These are phyloP conservation scores for Eulacestoma nigropectus DNA, from an alignment of 2,113 vertebrate species.

Conservation along the genomic window DNA sequence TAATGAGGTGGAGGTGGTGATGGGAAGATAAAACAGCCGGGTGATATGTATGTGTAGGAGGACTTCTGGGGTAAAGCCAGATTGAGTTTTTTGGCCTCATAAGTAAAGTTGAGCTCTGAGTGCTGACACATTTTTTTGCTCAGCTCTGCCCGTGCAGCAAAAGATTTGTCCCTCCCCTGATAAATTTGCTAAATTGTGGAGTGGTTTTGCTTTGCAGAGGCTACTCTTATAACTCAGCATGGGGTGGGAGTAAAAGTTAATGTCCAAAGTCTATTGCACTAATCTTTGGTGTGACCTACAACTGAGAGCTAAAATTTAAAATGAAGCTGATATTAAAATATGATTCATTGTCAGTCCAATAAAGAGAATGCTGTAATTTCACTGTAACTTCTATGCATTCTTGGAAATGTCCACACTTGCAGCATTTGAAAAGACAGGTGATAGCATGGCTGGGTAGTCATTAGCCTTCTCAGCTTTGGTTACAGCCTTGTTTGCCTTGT, in stretches of 20 bases:
- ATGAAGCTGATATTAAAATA: not conserved
- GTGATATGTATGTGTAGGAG: constrained; percentile 15
- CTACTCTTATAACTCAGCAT: not conserved
- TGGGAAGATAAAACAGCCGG: constrained; percentile 44
- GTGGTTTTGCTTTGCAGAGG: not conserved
- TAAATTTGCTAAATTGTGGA: not conserved
- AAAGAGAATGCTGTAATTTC: not conserved
- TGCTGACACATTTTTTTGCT: constrained; percentile 41
- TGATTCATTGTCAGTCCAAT: not conserved
- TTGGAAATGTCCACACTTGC: not conserved
- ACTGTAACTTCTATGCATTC: not conserved
- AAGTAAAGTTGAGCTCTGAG: constrained; percentile 31
- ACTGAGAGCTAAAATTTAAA: not conserved
- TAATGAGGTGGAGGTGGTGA: constrained; percentile 54
- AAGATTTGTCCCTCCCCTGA: not conserved
- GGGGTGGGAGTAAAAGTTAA: not conserved
- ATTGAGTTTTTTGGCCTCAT: constrained; percentile 13
- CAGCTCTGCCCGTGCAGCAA: not conserved
- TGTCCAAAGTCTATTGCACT: not conserved
- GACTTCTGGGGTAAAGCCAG: constrained; percentile 34
- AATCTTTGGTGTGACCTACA: not conserved
- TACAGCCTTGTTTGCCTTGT: not conserved
- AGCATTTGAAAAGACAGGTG: not conserved
- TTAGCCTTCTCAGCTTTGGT: not conserved
- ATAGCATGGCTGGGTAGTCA: not conserved